phyloP scores from a whole-genome alignment of 2,797 vertebrate species.

The Sebastes hubbsi region DNA sequence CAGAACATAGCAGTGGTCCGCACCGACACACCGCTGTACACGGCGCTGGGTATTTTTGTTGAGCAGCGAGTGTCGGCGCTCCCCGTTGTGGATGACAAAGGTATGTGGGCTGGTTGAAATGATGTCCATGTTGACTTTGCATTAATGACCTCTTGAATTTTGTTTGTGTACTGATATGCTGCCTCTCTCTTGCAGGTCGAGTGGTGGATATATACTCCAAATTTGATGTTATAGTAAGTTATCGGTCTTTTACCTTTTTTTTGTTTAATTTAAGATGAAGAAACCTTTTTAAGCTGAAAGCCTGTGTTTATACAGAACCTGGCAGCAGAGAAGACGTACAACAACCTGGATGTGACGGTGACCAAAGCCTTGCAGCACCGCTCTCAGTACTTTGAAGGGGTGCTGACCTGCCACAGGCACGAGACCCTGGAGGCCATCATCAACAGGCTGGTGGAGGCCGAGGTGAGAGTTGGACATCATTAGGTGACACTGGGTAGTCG shows the following conservation, averaged over 20 bases:
- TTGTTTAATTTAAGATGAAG: neutral
- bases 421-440: constrained; percentile 95
- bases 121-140: neutral
- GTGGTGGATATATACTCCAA: constrained; percentile 99
- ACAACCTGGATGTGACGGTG: constrained; percentile 96
- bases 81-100: constrained; percentile 94
- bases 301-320: constrained; percentile 83
- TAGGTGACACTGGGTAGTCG: neutral
- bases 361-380: constrained; percentile 96
- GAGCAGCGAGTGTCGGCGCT: constrained; percentile 95
- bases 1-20: constrained; percentile 93
- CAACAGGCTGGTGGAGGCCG: constrained; percentile 94
- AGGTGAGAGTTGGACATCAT: constrained; percentile 79
- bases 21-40: constrained; percentile 92
- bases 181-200: constrained; percentile 81
- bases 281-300: neutral
- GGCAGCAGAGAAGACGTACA: constrained; percentile 98
- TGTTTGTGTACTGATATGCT: neutral
- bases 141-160: neutral
- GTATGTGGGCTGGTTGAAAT: constrained; percentile 72
- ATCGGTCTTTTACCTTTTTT: neutral
- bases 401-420: constrained; percentile 91
- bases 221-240: constrained; percentile 98
- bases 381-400: constrained; percentile 97
- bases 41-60: constrained; percentile 96